These are phyloP conservation scores for Yponomeuta evonymella DNA, from an alignment of 2,888 invertebrate genomes.

Conservation along the genomic window DNA sequence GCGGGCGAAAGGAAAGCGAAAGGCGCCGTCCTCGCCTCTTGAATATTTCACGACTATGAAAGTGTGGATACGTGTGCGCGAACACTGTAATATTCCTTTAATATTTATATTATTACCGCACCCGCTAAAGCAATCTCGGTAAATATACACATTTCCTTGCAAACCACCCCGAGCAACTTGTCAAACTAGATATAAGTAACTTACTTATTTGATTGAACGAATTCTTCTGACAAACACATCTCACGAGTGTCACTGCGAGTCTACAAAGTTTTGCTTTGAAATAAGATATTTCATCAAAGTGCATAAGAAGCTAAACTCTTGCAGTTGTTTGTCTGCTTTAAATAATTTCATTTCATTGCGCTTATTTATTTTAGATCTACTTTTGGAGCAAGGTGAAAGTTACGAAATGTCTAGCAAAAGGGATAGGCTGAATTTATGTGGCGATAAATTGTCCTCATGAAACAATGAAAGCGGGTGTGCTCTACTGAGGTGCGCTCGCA, in stretches of 20 bases:
- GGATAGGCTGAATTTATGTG: conserved; percentile 39
- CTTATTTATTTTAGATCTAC: not conserved
- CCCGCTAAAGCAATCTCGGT: conserved; percentile 44
- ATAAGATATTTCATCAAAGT: not conserved
- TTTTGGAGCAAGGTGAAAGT: conserved; percentile 27
- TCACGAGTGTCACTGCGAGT: not conserved
- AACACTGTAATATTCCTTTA: conserved; percentile 61
- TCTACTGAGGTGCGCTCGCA: not conserved
- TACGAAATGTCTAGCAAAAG: conserved; percentile 31
- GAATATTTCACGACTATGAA: conserved; percentile 61
- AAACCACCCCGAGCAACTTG: conserved; percentile 41
- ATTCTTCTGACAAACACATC: conserved; percentile 5
- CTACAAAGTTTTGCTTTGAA: not conserved
- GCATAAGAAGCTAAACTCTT: not conserved
- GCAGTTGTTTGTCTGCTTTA: not conserved
- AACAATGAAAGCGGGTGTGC: conserved; percentile 35
- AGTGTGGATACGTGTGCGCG: conserved; percentile 59
- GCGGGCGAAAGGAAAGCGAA: conserved; percentile 22
- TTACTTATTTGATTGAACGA: conserved; percentile 37
- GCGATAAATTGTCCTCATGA: conserved; percentile 48
- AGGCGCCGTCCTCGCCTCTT: conserved; percentile 31
- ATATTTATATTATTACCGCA: conserved; percentile 59
- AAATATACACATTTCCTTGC: conserved; percentile 42
- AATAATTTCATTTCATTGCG: not conserved
- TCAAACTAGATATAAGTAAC: conserved; percentile 33